Evolutionary conservation across 2,797 vertebrate genomes (phyloP), one percentile per base, ranked within the genome.

Genomic region (Platalea minor): DNA sequence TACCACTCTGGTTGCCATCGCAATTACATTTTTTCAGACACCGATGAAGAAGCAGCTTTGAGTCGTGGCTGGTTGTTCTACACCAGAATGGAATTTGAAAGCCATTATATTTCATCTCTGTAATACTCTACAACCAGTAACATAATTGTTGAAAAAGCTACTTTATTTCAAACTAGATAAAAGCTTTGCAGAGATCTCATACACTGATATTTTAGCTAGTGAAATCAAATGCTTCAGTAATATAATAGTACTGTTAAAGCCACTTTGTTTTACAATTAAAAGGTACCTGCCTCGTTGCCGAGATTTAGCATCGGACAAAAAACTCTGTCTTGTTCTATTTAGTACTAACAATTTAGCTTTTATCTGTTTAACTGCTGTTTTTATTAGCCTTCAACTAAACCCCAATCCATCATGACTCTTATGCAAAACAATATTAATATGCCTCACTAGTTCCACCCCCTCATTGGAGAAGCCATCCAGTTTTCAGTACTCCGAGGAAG

Each of bases 251-350:
- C 53, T 65, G 57, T 88, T 92, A 92, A 89, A 91, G 79, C 43
- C 69, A 92, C 65, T 95, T 88, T 68, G 79, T 76, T 94, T 95
- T 84, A 95, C 75, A 95, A 93, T 94, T 93, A 96, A 94, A 89
- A 96, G 78, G 59, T 88, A 89, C 64, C 87, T 88, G 87, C 76
- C 79, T 60, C 76, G 37, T 67, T 48, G 95, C 85, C 81, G 77
- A 90, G 85, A 79, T 82, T 48, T 61, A 91, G 57, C 82, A 89
- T 54, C 65, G 81, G 79, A 78, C 79, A 89, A 92, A 91, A 87
- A 86, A 79, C 69, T 84, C 88, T 82, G 80, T 45, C 93, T 88
- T 88, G 59, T 92, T 86, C 85, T 85, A 45, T 81, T 92, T 96
- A 61, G 69, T 59, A 48, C 59, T 90, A 92, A 88, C 57, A 92